Conservation (phyloP, 2,888 invertebrate genomes). For the Luperina nickerlii region DNA sequence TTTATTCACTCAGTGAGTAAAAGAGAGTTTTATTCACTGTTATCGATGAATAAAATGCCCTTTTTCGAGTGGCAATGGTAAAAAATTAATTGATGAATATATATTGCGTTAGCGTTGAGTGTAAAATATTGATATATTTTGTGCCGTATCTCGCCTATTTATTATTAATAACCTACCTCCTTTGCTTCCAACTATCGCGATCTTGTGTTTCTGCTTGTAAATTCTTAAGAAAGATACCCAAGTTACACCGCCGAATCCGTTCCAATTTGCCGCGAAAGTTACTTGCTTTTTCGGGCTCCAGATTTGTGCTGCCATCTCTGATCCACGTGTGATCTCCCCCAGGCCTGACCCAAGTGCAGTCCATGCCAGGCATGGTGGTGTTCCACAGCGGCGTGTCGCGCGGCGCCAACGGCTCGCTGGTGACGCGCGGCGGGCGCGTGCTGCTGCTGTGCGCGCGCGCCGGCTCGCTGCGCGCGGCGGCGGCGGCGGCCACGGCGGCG, state of each 20-base stretch:
- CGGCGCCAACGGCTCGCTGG: slow-evolving; percentile 90
- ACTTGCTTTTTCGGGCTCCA: not conserved
- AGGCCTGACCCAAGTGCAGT: slow-evolving; percentile 91
- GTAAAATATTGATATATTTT: not conserved
- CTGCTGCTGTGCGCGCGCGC: slow-evolving; percentile 94
- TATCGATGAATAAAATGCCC: no score
- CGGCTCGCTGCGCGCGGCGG: slow-evolving; percentile 92
- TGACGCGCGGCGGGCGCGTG: slow-evolving; percentile 98
- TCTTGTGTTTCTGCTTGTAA: not conserved
- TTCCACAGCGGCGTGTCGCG: slow-evolving; percentile 97
- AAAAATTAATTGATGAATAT: not conserved
- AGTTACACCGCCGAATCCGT: not conserved
- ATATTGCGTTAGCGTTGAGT: not conserved
- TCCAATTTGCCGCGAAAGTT: not conserved
- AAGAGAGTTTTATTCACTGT: no score
- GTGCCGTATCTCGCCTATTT: not conserved
- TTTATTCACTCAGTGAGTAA: no score
- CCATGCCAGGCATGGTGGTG: slow-evolving; percentile 90
- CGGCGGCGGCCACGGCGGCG: slow-evolving; percentile 93
- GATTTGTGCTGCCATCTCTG: not conserved
- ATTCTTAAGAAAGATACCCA: not conserved
- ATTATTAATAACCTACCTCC: not conserved
- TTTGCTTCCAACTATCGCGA: not conserved
- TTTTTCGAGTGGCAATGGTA: no score
- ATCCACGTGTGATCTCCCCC: not conserved